Evolutionary conservation across 1,140 invertebrate genomes (phyloP).

Genomic region (Diabrotica virgifera): DNA sequence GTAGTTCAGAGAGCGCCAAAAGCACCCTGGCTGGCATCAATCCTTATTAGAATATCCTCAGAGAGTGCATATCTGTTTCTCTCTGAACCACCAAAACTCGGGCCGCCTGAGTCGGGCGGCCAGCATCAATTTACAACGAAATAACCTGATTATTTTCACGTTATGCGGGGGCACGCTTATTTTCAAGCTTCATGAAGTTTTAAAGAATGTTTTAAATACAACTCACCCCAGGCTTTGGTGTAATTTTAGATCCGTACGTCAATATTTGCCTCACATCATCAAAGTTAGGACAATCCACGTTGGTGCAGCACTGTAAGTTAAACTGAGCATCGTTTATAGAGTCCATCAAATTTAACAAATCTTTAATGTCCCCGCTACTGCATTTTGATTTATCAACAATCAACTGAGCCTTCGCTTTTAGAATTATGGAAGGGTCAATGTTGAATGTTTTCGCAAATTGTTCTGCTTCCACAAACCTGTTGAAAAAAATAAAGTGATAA

Average conservation of each 20-base stretch:
- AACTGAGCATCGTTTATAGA: slow-evolving; percentile 28
- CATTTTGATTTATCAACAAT: slow-evolving; percentile 32
- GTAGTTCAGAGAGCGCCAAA: too few species aligned
- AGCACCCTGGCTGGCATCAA: too few species aligned
- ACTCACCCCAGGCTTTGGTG: slow-evolving; percentile 17
- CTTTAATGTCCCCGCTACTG: slow-evolving; percentile 29
- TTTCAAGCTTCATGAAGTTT: too few species aligned
- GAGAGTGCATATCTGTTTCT: too few species aligned
- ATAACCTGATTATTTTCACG: too few species aligned
- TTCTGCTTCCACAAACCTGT: slow-evolving; percentile 39
- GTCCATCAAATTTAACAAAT: slow-evolving; percentile 33
- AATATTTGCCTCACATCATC: slow-evolving; percentile 34
- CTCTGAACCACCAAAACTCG: too few species aligned
- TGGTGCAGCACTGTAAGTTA: slow-evolving; percentile 31
- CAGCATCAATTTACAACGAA: too few species aligned
- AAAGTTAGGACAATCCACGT: slow-evolving; percentile 27
- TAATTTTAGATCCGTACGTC: slow-evolving; percentile 27
- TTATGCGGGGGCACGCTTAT: too few species aligned
- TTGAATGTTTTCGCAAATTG: slow-evolving; percentile 31
- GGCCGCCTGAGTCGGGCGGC: too few species aligned
- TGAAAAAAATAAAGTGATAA: not conserved
- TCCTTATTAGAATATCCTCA: too few species aligned
- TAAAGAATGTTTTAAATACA: not conserved
- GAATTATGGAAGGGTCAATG: slow-evolving; percentile 25
- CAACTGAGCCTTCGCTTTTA: slow-evolving; percentile 32